A percentile compares a stretch with the other conserved stretches of the same genome.
Conservation (phyloP, 2,113 vertebrate genomes). For the Columbina picui region DNA sequence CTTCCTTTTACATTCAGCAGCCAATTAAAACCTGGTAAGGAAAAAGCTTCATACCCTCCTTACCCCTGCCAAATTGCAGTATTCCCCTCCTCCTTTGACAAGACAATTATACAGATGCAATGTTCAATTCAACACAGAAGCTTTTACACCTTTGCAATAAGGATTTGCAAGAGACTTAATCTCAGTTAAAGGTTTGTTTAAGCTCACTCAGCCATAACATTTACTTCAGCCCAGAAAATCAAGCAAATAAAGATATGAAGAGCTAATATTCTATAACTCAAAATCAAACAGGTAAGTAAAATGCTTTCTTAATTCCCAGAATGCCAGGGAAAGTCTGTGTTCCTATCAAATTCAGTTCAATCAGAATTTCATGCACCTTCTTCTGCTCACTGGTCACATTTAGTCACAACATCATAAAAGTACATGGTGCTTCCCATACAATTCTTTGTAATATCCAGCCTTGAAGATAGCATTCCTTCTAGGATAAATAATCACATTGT, state of each 20-base stretch:
- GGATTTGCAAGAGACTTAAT: background rate
- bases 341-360: background rate
- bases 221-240: background rate
- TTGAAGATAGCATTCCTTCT: background rate
- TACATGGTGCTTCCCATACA: background rate
- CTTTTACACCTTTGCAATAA: background rate
- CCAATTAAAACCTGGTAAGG: slow-evolving; percentile 45
- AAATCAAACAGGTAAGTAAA: background rate
- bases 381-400: background rate
- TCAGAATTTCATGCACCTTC: background rate
- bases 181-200: background rate
- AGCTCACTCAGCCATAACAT: background rate
- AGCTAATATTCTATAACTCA: background rate
- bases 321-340: background rate
- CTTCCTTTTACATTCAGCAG: slow-evolving; percentile 27
- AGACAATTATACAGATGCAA: background rate
- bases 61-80: background rate
- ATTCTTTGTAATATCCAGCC: background rate
- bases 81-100: background rate
- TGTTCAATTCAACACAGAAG: background rate
- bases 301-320: background rate
- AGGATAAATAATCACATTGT: background rate
- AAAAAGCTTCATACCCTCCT: background rate
- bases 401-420: background rate
- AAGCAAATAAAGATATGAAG: background rate